Evolutionary conservation across 2,113 vertebrate species (phyloP).

Genomic region (Mionectes macconnelli): DNA sequence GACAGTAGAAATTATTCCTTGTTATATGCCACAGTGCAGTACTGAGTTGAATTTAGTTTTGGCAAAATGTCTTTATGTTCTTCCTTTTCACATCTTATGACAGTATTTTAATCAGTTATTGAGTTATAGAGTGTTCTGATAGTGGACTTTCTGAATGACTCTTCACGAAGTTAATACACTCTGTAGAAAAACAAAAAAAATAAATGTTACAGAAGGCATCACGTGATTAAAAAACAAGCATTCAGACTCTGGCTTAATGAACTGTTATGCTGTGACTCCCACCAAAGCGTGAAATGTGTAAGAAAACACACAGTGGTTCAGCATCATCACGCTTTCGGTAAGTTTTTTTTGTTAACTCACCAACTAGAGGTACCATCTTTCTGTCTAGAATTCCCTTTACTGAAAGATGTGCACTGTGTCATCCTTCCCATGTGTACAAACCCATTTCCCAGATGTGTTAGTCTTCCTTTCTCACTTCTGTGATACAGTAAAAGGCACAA

Average conservation of each 20-base stretch:
- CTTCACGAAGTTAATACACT: not conserved
- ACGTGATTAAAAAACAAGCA: not conserved
- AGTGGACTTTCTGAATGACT: not conserved
- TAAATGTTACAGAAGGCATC: not conserved
- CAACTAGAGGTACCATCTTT: not conserved
- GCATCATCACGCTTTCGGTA: not conserved
- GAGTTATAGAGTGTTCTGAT: not conserved
- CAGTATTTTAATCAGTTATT: not conserved
- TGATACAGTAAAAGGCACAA: not conserved
- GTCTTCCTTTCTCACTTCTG: not conserved
- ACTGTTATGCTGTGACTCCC: not conserved
- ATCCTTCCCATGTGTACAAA: not conserved
- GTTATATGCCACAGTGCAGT: accelerated
- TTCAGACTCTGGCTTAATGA: not conserved
- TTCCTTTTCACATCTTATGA: not conserved
- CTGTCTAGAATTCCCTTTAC: not conserved
- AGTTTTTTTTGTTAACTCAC: not conserved
- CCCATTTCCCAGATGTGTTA: not conserved
- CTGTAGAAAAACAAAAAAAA: not conserved
- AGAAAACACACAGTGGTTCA: not conserved
- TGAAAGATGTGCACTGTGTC: not conserved
- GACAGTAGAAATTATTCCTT: not conserved
- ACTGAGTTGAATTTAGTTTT: not conserved
- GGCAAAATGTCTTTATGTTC: not conserved
- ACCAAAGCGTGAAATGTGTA: not conserved